Percentiles rank a stretch among this genome's conserved stretches.
Evolutionary conservation across 2,113 vertebrate genomes (phyloP).

Genomic region (Beaufortia kweichowensis): DNA sequence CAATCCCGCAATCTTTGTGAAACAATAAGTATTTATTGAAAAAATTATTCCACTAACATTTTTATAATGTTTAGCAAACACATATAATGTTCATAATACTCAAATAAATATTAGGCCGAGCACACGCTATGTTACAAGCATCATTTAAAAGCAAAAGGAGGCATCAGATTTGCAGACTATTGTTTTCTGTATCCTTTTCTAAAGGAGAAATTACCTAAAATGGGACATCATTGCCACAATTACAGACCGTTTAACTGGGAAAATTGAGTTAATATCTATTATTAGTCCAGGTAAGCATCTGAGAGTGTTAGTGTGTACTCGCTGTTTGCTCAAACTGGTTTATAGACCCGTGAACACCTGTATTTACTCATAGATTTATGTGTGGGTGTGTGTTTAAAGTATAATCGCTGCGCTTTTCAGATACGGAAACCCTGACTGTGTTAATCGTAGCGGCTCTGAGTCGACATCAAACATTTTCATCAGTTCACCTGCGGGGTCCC

Average conservation of each 20-base stretch:
- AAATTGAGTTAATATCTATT: constrained; percentile 22
- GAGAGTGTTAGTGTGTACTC: background rate
- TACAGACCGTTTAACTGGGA: background rate
- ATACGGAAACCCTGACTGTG: constrained; percentile 65
- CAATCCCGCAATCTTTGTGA: no score
- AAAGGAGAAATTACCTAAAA: constrained; percentile 5
- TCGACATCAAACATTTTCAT: constrained; percentile 67
- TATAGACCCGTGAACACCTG: constrained; percentile 30
- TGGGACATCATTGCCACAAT: background rate
- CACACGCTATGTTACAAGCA: no score
- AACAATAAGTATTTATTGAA: no score
- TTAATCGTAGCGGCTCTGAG: constrained; percentile 71
- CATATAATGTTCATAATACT: no score
- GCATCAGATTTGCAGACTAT: background rate
- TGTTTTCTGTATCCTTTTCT: background rate
- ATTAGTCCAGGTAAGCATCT: constrained; percentile 8
- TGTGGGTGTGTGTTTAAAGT: constrained; percentile 32
- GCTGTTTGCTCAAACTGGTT: constrained; percentile 5
- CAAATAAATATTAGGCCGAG: no score
- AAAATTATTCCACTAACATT: no score
- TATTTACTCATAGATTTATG: constrained; percentile 20
- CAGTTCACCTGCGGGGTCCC: constrained; percentile 58
- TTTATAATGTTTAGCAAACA: no score
- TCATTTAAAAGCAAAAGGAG: background rate
- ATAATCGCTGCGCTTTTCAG: constrained; percentile 35